Evolutionary conservation across 2,888 invertebrate species (phyloP), one percentile per base, ranked within the genome.

Genomic region (Suillia variegata): DNA sequence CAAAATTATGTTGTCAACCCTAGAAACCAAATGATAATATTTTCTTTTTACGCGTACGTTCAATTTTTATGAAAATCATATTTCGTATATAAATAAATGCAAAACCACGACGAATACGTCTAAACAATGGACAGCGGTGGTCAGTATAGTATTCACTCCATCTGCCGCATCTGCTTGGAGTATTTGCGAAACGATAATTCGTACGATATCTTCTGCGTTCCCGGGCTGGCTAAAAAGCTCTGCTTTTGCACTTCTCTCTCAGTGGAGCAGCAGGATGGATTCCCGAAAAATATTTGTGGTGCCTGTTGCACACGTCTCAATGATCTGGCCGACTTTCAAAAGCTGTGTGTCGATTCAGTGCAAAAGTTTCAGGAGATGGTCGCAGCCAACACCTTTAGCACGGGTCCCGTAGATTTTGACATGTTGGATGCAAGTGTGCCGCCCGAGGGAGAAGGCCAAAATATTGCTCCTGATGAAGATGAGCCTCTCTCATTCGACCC

Each of bases 131-230:
- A 45, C 4, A 13, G 45, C 18, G 20, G 17, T 6, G 13, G 45
- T 13, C 45, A 45, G 20, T 45, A 45, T 20, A 45, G 45, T 20
- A 45, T 45, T 18, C 45, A 79, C 57, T 71, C 78, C 58, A 67
- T 78, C 58, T 79, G 79, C 65, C 80, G 80, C 31, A 78, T 80
- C 26, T 79, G 79, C 54, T 62, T 79, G 18, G 73, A 76, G 59
- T 68, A 70, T 49, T 55, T 79, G 58, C 70, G 75, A 59, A 75
- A 69, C 64, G 75, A 71, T 50, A 70, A 63, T 58, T 65, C 70
- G 12, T 74, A 77, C 59, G 76, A 78, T 69, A 61, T 79, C 58
- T 79, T 78, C 62, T 54, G 70, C 58, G 71, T 77, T 45, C 76
- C 78, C 13, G 79, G 76, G 38, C 62, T 79, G 56, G 73, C 71